A percentile compares a stretch with the other conserved stretches of the same genome.
Evolutionary conservation across 2,113 vertebrate species (phyloP).

Genomic region (Urocitellus parryii): DNA sequence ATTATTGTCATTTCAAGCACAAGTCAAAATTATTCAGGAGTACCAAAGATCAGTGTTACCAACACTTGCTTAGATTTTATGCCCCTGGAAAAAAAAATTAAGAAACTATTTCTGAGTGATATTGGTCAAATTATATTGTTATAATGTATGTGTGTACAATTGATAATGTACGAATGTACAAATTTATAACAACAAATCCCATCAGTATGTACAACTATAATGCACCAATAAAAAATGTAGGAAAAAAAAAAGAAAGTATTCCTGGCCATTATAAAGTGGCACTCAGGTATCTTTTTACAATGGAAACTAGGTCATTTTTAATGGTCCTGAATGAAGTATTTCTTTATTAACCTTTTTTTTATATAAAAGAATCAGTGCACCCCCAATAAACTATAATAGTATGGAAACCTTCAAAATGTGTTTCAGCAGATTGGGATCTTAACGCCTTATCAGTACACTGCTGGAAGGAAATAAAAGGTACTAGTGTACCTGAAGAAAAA

Average conservation of each 20-base stretch:
- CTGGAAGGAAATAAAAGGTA: neutral
- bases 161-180: too few species aligned
- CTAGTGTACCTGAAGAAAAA: neutral
- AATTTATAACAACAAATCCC: too few species aligned
- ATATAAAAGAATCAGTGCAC: neutral
- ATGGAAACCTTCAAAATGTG: neutral
- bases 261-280: neutral
- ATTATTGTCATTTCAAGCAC: neutral
- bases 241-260: neutral
- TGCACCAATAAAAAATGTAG: too few species aligned
- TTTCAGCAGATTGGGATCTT: neutral
- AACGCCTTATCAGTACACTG: neutral
- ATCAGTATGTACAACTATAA: too few species aligned
- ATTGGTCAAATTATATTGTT: too few species aligned
- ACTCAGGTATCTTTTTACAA: neutral
- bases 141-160: too few species aligned
- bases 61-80: conserved; percentile 2
- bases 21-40: neutral
- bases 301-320: neutral
- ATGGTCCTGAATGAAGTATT: neutral
- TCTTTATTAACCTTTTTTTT: neutral
- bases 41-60: neutral
- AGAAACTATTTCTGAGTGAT: neutral
- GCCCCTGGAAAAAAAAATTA: neutral
- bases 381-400: conserved; percentile 11